These are phyloP conservation scores for Lasioglossum vierecki DNA, from an alignment of 2,888 invertebrate genomes.

Conservation along the genomic window DNA sequence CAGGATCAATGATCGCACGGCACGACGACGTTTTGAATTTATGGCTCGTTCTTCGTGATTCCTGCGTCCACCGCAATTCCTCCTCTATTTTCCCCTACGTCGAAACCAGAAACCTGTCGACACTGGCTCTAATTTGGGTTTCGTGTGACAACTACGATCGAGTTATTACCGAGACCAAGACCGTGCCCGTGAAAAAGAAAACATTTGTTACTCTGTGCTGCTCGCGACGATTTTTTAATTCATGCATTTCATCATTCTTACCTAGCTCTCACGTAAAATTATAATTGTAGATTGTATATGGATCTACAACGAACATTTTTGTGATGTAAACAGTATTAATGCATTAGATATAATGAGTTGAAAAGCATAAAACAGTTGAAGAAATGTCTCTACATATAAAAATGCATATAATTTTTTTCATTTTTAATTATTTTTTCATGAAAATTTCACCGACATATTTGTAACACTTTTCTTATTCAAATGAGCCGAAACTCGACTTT, in stretches of 20 bases:
- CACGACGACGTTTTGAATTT: slow-evolving; percentile 70
- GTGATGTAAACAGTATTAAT: background rate
- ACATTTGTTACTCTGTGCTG: slow-evolving; percentile 57
- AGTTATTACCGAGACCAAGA: slow-evolving; percentile 69
- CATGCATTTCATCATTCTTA: background rate
- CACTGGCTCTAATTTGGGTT: slow-evolving; percentile 74
- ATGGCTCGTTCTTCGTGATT: slow-evolving; percentile 74
- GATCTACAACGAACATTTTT: background rate
- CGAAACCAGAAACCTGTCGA: slow-evolving; percentile 71
- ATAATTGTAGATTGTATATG: background rate
- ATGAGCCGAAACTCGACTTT: too few relatives aligned
- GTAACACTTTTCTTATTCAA: too few relatives aligned
- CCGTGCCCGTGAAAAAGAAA: slow-evolving; percentile 38
- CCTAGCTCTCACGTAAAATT: background rate
- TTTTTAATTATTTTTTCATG: too few relatives aligned
- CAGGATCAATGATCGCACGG: slow-evolving; percentile 73
- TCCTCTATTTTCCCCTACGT: slow-evolving; percentile 59
- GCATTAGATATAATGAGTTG: background rate
- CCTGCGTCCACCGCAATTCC: slow-evolving; percentile 65
- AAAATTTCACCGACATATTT: too few relatives aligned
- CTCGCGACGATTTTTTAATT: background rate
- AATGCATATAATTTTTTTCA: too few relatives aligned
- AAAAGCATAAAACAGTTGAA: too few relatives aligned
- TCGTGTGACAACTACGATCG: slow-evolving; percentile 74
- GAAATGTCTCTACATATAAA: too few relatives aligned